phyloP scores from a whole-genome alignment of 2,797 vertebrate genomes.

The Pseudocheirus occidentalis region DNA sequence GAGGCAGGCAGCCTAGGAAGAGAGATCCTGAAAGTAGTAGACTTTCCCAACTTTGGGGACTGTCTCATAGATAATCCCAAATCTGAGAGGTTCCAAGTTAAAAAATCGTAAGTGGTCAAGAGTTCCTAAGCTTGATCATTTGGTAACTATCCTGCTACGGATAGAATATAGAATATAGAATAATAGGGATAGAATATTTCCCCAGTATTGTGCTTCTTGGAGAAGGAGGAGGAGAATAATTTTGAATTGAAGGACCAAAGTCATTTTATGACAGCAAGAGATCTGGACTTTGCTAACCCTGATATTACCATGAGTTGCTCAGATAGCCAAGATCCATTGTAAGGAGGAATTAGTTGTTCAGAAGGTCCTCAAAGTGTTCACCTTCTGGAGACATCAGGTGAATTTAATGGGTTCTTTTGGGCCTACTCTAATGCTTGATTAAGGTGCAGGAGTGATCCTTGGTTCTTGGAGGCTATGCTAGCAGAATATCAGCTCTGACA shows the following conservation, averaged over 20 bases:
- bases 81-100: background rate
- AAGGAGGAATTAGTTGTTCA: background rate
- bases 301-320: background rate
- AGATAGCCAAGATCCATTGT: background rate
- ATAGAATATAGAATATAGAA: no score
- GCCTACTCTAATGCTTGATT: background rate
- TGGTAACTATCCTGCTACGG: background rate
- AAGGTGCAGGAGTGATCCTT: background rate
- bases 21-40: background rate
- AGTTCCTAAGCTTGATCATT: background rate
- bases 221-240: background rate
- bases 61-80: background rate
- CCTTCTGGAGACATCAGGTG: background rate
- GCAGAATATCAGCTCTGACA: background rate
- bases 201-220: background rate
- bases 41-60: background rate
- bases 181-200: background rate
- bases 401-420: background rate
- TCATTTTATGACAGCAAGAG: background rate
- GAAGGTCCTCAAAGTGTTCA: background rate
- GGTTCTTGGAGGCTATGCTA: background rate
- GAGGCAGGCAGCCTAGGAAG: background rate
- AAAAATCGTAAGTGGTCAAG: background rate
- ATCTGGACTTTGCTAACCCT: background rate
- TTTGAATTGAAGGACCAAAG: background rate